A percentile compares a stretch with the other conserved stretches of the same genome.
phyloP scores from a whole-genome alignment of 2,113 vertebrate genomes.

The Esox niger region DNA sequence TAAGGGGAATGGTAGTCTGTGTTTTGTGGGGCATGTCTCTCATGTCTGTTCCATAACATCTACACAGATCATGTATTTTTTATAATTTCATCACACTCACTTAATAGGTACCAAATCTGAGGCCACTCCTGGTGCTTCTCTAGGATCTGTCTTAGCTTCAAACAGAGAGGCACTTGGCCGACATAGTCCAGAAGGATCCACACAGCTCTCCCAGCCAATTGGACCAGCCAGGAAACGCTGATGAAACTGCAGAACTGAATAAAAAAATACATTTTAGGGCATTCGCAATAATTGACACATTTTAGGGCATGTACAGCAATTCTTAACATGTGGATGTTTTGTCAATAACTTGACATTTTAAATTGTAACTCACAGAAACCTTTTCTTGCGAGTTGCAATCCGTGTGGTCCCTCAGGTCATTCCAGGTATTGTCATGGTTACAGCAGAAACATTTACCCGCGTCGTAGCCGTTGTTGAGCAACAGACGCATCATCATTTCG shows the following conservation, averaged over 20 bases:
- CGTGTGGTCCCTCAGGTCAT: conserved; percentile 51
- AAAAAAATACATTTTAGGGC: background rate
- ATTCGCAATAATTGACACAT: too few species aligned
- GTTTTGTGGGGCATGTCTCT: background rate
- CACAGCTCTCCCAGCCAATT: conserved; percentile 73
- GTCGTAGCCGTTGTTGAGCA: conserved; percentile 76
- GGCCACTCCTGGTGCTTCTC: conserved; percentile 80
- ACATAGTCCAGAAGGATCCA: conserved; percentile 81
- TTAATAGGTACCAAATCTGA: conserved; percentile 72
- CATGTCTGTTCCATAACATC: too few species aligned
- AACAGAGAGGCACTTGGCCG: conserved; percentile 78
- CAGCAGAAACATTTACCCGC: conserved; percentile 81
- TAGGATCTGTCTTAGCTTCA: conserved; percentile 74
- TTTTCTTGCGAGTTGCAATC: conserved; percentile 34
- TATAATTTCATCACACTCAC: conserved; percentile 53
- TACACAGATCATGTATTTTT: too few species aligned
- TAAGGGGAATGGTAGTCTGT: background rate
- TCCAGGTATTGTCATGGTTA: conserved; percentile 73
- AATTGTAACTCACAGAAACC: conserved; percentile 56
- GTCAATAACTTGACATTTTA: background rate
- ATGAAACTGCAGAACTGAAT: conserved; percentile 87
- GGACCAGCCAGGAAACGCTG: conserved; percentile 77
- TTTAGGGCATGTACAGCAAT: background rate
- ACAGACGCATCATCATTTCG: conserved; percentile 77
- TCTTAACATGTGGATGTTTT: background rate